These are phyloP conservation scores for Phyllotreta striolata DNA, from an alignment of 2,888 invertebrate genomes.

Conservation along the genomic window DNA sequence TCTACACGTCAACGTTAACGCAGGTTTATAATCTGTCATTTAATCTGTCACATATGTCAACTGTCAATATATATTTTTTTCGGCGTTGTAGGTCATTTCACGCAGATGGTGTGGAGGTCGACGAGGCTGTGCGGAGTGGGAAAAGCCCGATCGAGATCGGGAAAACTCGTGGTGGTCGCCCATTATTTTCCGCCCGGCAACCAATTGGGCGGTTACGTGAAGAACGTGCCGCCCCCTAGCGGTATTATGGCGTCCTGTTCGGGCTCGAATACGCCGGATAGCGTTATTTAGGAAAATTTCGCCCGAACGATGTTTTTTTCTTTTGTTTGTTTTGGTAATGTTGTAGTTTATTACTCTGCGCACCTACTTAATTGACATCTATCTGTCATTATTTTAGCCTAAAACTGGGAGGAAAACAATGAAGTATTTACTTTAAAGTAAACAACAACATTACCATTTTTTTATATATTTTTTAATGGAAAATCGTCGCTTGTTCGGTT, in stretches of 20 bases:
- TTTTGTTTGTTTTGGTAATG: too few species aligned
- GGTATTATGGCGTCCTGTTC: background rate
- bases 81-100: conserved; percentile 90
- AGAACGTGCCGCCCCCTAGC: conserved; percentile 67
- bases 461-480: too few species aligned
- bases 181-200: conserved; percentile 86
- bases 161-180: conserved; percentile 83
- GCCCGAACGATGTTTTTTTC: too few species aligned
- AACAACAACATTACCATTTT: too few species aligned
- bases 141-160: conserved; percentile 78
- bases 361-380: too few species aligned
- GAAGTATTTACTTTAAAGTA: too few species aligned
- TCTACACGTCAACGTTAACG: conserved; percentile 79
- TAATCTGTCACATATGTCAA: background rate
- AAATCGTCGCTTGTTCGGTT: too few species aligned
- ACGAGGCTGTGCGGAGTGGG: conserved; percentile 82
- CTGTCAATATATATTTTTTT: conserved; percentile 40
- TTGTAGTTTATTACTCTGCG: too few species aligned
- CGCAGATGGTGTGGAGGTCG: conserved; percentile 84
- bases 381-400: too few species aligned
- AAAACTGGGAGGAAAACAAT: too few species aligned
- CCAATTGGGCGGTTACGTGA: conserved; percentile 74
- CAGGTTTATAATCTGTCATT: conserved; percentile 67
- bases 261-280: conserved; percentile 42
- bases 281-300: conserved; percentile 48